Evolutionary conservation across 2,797 vertebrate species (phyloP).

Genomic region (Rhinoraja longicauda): DNA sequence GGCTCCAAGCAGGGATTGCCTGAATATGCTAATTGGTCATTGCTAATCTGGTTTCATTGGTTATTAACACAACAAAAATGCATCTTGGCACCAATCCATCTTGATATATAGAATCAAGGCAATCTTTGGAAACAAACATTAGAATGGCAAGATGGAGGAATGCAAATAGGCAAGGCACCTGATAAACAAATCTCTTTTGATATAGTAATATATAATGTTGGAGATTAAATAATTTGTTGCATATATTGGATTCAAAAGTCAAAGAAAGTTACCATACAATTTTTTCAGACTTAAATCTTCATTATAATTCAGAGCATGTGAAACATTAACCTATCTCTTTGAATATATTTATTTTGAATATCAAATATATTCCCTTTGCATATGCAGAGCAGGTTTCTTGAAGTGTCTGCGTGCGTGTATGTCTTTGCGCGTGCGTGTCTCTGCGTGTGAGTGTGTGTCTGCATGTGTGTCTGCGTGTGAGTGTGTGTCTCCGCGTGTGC

Average conservation of each 20-base stretch:
- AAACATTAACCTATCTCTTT: background rate
- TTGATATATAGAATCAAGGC: background rate
- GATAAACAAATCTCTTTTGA: background rate
- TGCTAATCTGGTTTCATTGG: background rate
- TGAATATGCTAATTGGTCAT: background rate
- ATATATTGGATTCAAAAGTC: too few species aligned
- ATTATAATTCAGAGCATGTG: background rate
- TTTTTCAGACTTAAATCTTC: background rate
- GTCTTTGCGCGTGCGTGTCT: too few species aligned
- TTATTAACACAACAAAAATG: background rate
- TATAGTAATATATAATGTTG: background rate
- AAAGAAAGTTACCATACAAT: background rate
- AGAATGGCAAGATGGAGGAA: background rate
- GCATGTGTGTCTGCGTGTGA: too few species aligned
- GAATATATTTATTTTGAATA: background rate
- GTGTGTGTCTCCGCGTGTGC: too few species aligned
- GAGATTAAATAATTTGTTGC: background rate
- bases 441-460: too few species aligned
- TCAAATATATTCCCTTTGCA: background rate
- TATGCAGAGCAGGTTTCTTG: background rate
- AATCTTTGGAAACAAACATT: background rate
- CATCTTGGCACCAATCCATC: background rate
- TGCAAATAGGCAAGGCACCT: background rate
- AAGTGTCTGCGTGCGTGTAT: background rate
- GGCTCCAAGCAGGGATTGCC: background rate